Conservation (phyloP, 1,140 invertebrate species). For the Bathynomus jamesi region DNA sequence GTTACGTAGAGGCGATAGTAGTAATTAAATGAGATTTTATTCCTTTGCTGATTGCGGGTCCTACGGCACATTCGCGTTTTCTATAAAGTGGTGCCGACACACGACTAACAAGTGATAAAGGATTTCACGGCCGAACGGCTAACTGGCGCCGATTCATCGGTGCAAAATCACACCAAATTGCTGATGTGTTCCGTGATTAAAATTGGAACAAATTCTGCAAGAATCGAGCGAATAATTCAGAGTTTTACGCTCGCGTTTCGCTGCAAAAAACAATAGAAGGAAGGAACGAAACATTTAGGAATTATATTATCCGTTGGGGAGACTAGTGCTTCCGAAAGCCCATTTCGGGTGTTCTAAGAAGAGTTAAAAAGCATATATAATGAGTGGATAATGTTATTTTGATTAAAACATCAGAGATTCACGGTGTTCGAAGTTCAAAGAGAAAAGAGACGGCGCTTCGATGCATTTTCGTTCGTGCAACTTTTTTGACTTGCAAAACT, state of each 20-base stretch:
- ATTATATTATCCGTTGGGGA: not conserved
- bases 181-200: conserved; percentile 2
- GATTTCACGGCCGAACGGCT: not conserved
- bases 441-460: not conserved
- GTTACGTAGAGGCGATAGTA: not conserved
- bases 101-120: conserved; percentile 10
- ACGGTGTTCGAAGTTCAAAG: not conserved
- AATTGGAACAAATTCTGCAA: not conserved
- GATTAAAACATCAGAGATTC: conserved; percentile 5
- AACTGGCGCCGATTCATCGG: not conserved
- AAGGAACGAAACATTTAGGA: not conserved
- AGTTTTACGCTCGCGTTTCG: not conserved
- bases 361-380: conserved; percentile 4
- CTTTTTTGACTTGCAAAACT: not conserved
- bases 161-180: conserved; percentile 3
- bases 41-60: not conserved
- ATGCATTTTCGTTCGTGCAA: not conserved
- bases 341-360: not conserved
- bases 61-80: not conserved
- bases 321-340: not conserved
- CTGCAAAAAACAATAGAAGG: not conserved
- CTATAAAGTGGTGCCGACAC: not conserved
- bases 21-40: not conserved
- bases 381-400: conserved; percentile 11
- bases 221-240: not conserved